A percentile compares a stretch with the other conserved stretches of the same genome.
phyloP scores from a whole-genome alignment of 30 jellyfish, hydroid and myxozoan species.

The Chrysaora quinquecirrha region DNA sequence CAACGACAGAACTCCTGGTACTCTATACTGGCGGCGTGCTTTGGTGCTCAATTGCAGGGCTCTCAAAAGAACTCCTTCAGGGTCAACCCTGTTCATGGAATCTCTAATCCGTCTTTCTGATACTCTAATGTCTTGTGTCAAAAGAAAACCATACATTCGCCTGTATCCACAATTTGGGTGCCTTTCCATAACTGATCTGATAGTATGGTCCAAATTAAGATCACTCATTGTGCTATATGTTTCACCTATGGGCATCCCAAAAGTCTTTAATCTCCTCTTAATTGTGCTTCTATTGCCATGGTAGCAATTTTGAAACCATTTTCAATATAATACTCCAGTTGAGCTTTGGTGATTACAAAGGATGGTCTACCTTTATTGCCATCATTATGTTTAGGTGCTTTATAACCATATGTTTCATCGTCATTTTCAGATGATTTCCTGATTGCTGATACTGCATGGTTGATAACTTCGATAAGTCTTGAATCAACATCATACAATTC shows the following conservation, averaged over 20 bases:
- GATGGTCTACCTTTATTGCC: not conserved
- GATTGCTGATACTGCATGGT: not conserved
- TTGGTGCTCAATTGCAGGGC: too few relatives aligned
- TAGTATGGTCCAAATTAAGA: not conserved
- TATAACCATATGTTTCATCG: not conserved
- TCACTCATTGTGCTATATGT: not conserved
- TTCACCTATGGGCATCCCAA: not conserved
- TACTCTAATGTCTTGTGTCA: not conserved
- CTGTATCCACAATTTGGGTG: conserved; percentile 22
- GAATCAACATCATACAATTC: not conserved
- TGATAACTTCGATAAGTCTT: not conserved
- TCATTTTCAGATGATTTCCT: not conserved
- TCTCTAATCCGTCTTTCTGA: not conserved
- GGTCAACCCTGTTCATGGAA: too few relatives aligned
- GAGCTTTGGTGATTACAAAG: not conserved
- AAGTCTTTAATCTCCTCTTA: not conserved
- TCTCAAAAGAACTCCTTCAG: too few relatives aligned
- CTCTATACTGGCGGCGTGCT: too few relatives aligned
- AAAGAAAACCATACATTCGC: conserved; percentile 17
- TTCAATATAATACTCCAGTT: not conserved
- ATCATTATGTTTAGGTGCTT: not conserved
- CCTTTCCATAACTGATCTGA: not conserved
- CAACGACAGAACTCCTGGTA: too few relatives aligned
- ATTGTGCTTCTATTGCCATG: conserved; percentile 3
- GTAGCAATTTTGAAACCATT: not conserved